Percentiles rank a stretch among this genome's conserved stretches.
phyloP scores from a whole-genome alignment of 2,113 vertebrate genomes.

The Nothobranchius kuhntae region DNA sequence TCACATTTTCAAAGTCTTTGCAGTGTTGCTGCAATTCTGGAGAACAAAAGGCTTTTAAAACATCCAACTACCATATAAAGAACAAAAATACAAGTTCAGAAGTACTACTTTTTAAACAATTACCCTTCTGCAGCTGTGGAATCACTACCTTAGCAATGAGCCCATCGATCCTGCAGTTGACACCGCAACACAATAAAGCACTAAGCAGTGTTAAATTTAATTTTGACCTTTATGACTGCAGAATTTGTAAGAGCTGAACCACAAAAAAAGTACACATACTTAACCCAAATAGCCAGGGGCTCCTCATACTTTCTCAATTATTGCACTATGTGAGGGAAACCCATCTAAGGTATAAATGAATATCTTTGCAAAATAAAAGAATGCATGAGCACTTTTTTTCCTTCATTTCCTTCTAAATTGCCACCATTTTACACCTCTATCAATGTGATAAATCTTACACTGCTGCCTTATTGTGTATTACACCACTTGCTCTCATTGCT shows the following conservation, averaged over 20 bases:
- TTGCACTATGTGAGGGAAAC: conserved; percentile 51
- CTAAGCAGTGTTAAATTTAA: conserved; percentile 80
- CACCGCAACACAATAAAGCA: conserved; percentile 76
- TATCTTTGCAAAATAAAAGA: conserved; percentile 69
- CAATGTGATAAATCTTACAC: conserved; percentile 67
- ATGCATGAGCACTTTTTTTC: conserved; percentile 61
- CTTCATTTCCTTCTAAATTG: conserved; percentile 68
- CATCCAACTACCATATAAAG: conserved; percentile 34
- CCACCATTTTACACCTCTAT: conserved; percentile 59
- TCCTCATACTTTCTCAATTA: conserved; percentile 80
- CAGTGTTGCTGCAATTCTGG: conserved; percentile 23
- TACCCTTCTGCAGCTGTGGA: conserved; percentile 51
- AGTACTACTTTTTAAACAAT: conserved; percentile 48
- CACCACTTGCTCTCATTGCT: conserved; percentile 60
- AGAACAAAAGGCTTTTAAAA: conserved; percentile 40
- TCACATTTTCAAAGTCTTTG: conserved; percentile 4
- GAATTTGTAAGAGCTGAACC: conserved; percentile 63
- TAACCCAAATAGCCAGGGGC: conserved; percentile 78
- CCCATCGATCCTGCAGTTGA: conserved; percentile 77
- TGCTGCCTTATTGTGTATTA: conserved; percentile 59
- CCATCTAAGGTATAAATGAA: conserved; percentile 63
- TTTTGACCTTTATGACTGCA: conserved; percentile 82
- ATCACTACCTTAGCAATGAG: conserved; percentile 68
- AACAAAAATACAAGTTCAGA: conserved; percentile 44
- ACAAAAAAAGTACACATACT: conserved; percentile 74